phyloP scores from a whole-genome alignment of 2,113 vertebrate species.

The Egretta garzetta region DNA sequence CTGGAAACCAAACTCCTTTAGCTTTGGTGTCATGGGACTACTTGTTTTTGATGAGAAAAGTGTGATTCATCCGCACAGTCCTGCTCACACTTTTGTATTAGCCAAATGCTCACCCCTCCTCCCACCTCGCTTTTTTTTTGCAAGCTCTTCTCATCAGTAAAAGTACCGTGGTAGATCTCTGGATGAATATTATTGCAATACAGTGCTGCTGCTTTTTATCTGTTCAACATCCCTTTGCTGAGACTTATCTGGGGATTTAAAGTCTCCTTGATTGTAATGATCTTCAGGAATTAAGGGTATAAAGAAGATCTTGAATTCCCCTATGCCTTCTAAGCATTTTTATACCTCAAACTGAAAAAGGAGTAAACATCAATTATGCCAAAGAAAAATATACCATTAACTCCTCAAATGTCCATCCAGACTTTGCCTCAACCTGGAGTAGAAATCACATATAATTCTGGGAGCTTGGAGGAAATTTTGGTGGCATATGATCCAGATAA shows the following conservation, averaged over 20 bases:
- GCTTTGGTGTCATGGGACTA: background rate
- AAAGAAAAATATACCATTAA: background rate
- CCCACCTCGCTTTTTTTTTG: constrained; percentile 10
- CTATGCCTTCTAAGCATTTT: constrained; percentile 14
- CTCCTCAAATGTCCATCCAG: background rate
- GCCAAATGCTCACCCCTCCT: background rate
- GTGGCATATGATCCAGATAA: background rate
- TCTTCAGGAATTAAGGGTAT: constrained; percentile 63
- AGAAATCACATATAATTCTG: background rate
- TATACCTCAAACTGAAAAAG: background rate
- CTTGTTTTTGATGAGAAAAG: background rate
- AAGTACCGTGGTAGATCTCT: background rate
- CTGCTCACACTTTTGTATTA: background rate
- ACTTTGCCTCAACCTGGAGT: background rate
- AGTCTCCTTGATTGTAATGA: constrained; percentile 54
- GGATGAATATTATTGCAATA: background rate
- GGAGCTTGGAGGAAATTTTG: background rate
- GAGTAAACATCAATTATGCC: constrained; percentile 22
- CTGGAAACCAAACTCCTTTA: background rate
- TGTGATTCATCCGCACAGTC: background rate
- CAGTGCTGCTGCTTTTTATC: constrained; percentile 2
- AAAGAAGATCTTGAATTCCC: constrained; percentile 36
- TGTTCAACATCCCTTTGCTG: constrained; percentile 44
- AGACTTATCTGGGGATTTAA: constrained; percentile 53
- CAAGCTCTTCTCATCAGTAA: background rate